Percentiles rank a stretch among this genome's conserved stretches.
phyloP scores from a whole-genome alignment of 2,888 invertebrate genomes.

The Cephus sareptanus region DNA sequence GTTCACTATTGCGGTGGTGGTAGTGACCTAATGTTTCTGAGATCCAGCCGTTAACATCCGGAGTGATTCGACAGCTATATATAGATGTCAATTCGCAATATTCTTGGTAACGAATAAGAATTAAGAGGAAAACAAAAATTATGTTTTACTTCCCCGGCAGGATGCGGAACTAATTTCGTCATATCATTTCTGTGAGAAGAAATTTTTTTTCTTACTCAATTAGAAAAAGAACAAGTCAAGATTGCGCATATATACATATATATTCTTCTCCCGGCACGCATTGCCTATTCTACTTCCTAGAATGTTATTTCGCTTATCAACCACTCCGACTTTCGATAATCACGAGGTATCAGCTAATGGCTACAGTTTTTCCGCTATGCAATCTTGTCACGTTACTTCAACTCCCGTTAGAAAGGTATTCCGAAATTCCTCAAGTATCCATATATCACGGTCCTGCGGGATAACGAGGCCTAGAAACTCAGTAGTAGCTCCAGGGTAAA shows the following conservation, averaged over 20 bases:
- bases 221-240: not conserved
- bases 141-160: not conserved
- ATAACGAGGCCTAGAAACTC: not conserved
- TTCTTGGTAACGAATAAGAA: not conserved
- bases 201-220: not conserved
- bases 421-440: not conserved
- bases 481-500: not conserved
- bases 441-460: not conserved
- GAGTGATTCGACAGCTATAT: not conserved
- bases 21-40: not conserved
- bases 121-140: not conserved
- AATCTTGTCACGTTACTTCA: not conserved
- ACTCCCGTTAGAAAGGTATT: not conserved
- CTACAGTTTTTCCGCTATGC: not conserved
- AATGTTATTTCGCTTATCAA: not conserved
- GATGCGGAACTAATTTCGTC: not conserved
- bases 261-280: not conserved
- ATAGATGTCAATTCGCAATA: not conserved
- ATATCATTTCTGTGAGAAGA: not conserved
- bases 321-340: not conserved
- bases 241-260: not conserved
- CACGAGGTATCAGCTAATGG: not conserved
- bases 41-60: not conserved
- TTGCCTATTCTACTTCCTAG: not conserved
- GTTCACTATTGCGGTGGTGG: not conserved